Percentiles rank a stretch among this genome's conserved stretches.
These are phyloP conservation scores for Coleophora deauratella DNA, from an alignment of 2,888 invertebrate species.

Conservation along the genomic window DNA sequence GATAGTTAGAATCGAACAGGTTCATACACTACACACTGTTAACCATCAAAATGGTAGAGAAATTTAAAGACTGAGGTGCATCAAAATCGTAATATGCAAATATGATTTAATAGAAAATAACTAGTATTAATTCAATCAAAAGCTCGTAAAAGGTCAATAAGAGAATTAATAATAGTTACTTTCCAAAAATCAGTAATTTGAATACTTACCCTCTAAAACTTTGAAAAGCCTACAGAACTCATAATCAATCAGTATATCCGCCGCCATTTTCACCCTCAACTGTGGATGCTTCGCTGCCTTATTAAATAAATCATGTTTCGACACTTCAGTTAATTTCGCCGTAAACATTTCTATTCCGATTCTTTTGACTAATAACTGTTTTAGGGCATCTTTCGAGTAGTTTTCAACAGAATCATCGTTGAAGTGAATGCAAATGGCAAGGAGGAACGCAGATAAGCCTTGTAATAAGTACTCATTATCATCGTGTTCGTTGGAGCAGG, in stretches of 20 bases:
- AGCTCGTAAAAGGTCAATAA: too few relatives aligned
- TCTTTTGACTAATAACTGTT: conserved; percentile 85
- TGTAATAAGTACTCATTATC: conserved; percentile 89
- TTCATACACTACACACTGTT: too few relatives aligned
- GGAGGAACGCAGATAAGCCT: conserved; percentile 92
- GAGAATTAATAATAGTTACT: too few relatives aligned
- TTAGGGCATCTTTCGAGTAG: conserved; percentile 80
- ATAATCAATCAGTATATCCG: conserved; percentile 92
- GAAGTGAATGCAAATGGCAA: conserved; percentile 93
- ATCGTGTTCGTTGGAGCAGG: conserved; percentile 89
- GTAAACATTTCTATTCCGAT: conserved; percentile 92
- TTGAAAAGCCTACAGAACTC: conserved; percentile 96
- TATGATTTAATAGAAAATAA: too few relatives aligned
- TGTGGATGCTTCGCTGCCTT: conserved; percentile 96
- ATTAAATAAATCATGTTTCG: conserved; percentile 92
- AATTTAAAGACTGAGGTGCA: too few relatives aligned
- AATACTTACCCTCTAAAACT: conserved; percentile 76
- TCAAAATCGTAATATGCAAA: too few relatives aligned
- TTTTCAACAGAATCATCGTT: conserved; percentile 87
- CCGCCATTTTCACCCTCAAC: conserved; percentile 81
- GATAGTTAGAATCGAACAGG: too few relatives aligned
- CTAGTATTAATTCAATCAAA: too few relatives aligned
- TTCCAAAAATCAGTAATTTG: too few relatives aligned
- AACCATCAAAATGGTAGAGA: too few relatives aligned
- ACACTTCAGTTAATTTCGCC: conserved; percentile 88